A percentile compares a stretch with the other conserved stretches of the same genome.
phyloP scores from a whole-genome alignment of 2,888 invertebrate genomes.

The Thereva nobilitata region DNA sequence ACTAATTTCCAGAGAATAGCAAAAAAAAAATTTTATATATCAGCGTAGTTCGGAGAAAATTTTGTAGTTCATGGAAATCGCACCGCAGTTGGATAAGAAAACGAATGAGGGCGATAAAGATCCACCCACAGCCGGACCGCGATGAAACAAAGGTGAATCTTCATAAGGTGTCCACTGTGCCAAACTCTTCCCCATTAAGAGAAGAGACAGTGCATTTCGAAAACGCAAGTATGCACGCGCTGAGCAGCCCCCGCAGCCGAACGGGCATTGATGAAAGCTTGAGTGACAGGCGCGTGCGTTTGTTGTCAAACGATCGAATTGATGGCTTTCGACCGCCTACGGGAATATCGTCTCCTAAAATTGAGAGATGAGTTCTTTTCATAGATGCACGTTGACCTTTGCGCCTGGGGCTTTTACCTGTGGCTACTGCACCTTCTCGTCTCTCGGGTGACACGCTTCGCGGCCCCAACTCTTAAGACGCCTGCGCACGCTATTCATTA shows the following conservation, averaged over 20 bases:
- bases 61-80: slow-evolving; percentile 10
- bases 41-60: slow-evolving; percentile 1
- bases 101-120: slow-evolving; percentile 19
- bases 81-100: slow-evolving; percentile 2
- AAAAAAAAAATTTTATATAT: slow-evolving; percentile 2
- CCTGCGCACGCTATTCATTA: slow-evolving; percentile 22
- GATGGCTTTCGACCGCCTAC: slow-evolving; percentile 9
- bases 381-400: slow-evolving; percentile 4
- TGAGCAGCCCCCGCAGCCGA: slow-evolving; percentile 6
- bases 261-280: not conserved
- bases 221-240: slow-evolving; percentile 15
- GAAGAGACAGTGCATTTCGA: not conserved
- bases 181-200: slow-evolving; percentile 18
- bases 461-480: slow-evolving; percentile 4
- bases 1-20: slow-evolving; percentile 27
- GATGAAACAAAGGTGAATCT: not conserved
- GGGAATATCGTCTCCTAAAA: slow-evolving; percentile 1
- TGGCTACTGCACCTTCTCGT: slow-evolving; percentile 3
- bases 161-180: slow-evolving; percentile 17
- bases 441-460: slow-evolving; percentile 11
- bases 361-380: slow-evolving; percentile 11
- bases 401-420: slow-evolving; percentile 5
- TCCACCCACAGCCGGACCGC: slow-evolving; percentile 11
- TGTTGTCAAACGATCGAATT: not conserved
- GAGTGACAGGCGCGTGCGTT: slow-evolving; percentile 22